Base-by-base conservation (phyloP, 2,113 vertebrate species). In the Neolamprologus modestus region DNA sequence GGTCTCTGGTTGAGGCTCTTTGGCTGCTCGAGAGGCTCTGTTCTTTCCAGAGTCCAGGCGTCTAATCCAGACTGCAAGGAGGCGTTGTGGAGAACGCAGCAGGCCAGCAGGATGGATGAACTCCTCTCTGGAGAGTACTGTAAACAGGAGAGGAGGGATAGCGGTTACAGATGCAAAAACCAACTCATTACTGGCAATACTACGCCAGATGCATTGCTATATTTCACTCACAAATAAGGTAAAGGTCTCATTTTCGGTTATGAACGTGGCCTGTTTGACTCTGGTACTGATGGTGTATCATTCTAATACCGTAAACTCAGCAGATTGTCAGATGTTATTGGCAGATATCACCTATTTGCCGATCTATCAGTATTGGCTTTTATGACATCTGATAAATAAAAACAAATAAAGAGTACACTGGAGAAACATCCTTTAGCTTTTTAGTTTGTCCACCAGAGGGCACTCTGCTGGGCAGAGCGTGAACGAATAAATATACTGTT, bases 51-150 rank as follows among this genome's bases (percentile, higher is more conserved):
- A 11, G 97, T 97, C 98, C 98, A 98, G 81, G 98, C 96, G 0
- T 99, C 98, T 87, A 99, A 94, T 37, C 98, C 98, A 0, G 97
- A 98, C 81, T 99, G 97, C 86, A 99, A 94, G 2, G 98, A 98
- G 87, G 98, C 97, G 82, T 99, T 99, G 91, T 99, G 98, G 35
- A 99, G 97, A 26, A 99, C 98, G 0, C 99, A 99, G 90, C 99
- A 99, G 76, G 99, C 99, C 91, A 98, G 93, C 85, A 99, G 95
- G 78, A 99, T 99, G 93, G 97, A 96, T 4, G 98, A 97, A 81
- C 98, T 98, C 92, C 98, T 99, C 90, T 98, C 98, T 2, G 98
- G 98, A 9, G 98, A 98, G 84, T 99, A 99, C 94, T 99, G 97
- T 11, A 37, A 61, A 79, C 42, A 76, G 42, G 4, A 4, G 71